Evolutionary conservation across 2,888 invertebrate genomes (phyloP).

Genomic region (Cremastinae sp.): DNA sequence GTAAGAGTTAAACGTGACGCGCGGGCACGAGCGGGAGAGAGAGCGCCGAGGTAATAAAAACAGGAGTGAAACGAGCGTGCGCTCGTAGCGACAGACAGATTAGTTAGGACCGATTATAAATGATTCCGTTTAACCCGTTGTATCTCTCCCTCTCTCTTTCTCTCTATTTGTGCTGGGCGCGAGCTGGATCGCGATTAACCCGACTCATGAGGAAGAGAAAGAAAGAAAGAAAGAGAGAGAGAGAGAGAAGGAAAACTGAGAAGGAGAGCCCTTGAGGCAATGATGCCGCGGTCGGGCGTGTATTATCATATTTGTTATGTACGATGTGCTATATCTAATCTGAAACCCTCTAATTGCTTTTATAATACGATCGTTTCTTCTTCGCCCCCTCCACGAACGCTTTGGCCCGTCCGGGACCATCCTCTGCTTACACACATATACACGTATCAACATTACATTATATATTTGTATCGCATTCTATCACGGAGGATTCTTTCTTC

Average conservation of each 20-base stretch:
- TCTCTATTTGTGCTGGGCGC: constrained; percentile 51
- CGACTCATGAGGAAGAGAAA: constrained; percentile 37
- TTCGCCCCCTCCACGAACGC: constrained; percentile 47
- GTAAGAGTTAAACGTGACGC: constrained; percentile 70
- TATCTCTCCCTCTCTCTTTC: constrained; percentile 59
- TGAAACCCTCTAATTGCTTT: constrained; percentile 79
- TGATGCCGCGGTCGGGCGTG: constrained; percentile 67
- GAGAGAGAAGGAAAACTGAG: constrained; percentile 29
- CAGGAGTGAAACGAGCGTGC: constrained; percentile 71
- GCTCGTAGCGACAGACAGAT: constrained; percentile 82
- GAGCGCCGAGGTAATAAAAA: constrained; percentile 69
- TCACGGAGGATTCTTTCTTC: constrained; percentile 1
- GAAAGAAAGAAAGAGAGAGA: constrained; percentile 58
- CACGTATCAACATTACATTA: constrained; percentile 12
- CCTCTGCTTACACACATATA: constrained; percentile 17
- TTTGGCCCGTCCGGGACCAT: constrained; percentile 43
- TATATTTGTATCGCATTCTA: constrained; percentile 26
- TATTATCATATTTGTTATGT: constrained; percentile 80
- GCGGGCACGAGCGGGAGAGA: constrained; percentile 37
- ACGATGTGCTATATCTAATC: constrained; percentile 79
- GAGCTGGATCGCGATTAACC: constrained; percentile 29
- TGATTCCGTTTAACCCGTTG: constrained; percentile 84
- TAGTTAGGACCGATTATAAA: constrained; percentile 85
- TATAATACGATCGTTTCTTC: constrained; percentile 73
- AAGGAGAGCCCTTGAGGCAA: constrained; percentile 69